These are phyloP conservation scores for Drosophila mimica DNA, from an alignment of 2,888 invertebrate genomes.

Conservation along the genomic window DNA sequence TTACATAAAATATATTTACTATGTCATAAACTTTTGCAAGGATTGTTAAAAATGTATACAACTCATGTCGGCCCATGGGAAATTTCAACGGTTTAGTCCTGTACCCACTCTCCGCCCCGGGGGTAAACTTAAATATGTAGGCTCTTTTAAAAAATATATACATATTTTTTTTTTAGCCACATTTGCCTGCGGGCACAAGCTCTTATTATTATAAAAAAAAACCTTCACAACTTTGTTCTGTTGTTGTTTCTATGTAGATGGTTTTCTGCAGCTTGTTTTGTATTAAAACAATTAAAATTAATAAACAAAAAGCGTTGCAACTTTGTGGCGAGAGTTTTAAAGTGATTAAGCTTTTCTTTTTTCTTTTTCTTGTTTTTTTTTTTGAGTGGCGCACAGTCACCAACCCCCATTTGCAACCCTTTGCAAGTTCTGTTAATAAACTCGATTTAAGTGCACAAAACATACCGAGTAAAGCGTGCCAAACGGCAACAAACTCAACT, in stretches of 20 bases:
- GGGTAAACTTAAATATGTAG: constrained; percentile 31
- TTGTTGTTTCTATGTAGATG: constrained; percentile 14
- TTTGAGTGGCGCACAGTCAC: constrained; percentile 19
- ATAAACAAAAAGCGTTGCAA: constrained; percentile 63
- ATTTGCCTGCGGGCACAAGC: constrained; percentile 17
- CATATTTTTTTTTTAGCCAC: constrained; percentile 19
- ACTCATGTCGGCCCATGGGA: constrained; percentile 13
- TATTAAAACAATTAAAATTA: constrained; percentile 69
- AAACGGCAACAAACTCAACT: constrained; percentile 54
- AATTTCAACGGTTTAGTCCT: constrained; percentile 31
- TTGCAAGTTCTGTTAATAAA: constrained; percentile 68
- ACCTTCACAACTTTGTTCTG: constrained; percentile 37
- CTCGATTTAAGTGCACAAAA: constrained; percentile 75
- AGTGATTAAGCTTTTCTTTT: constrained; percentile 40
- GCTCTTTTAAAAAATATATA: constrained; percentile 13
- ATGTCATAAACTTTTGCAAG: constrained; percentile 5
- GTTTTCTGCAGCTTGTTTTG: constrained; percentile 31
- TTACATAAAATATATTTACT: constrained; percentile 16
- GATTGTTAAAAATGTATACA: constrained; percentile 28
- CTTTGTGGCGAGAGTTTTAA: constrained; percentile 61
- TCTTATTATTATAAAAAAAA: constrained; percentile 19
- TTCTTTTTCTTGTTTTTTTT: background rate
- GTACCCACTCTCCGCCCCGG: constrained; percentile 6
- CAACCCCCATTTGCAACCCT: background rate
- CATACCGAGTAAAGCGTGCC: constrained; percentile 42